phyloP scores from a whole-genome alignment of 2,113 vertebrate genomes.

The Cheilinus undulatus region DNA sequence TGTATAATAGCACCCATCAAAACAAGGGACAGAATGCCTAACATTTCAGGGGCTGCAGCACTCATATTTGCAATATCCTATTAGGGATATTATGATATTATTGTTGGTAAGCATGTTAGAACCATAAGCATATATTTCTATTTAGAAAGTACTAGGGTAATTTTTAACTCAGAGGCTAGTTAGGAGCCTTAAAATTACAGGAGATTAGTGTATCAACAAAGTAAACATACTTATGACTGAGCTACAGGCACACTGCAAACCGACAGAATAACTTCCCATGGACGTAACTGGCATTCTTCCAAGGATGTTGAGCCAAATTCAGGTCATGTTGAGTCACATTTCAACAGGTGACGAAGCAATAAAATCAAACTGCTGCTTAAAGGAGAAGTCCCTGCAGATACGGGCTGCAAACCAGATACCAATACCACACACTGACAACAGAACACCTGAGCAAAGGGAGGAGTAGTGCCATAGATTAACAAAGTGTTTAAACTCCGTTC shows the following conservation, averaged over 20 bases:
- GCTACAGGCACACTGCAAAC: not conserved
- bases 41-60: slow-evolving; percentile 9
- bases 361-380: not conserved
- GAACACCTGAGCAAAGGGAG: slow-evolving; percentile 17
- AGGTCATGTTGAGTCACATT: slow-evolving; percentile 30
- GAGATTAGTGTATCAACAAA: not conserved
- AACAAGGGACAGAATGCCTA: slow-evolving; percentile 15
- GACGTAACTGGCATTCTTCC: not conserved
- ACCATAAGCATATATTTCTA: rapidly evolving
- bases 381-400: not conserved
- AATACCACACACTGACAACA: slow-evolving; percentile 20
- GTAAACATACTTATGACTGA: not conserved
- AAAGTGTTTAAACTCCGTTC: not conserved
- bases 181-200: not conserved
- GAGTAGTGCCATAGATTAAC: not conserved
- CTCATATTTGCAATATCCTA: not conserved
- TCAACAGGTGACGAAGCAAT: slow-evolving; percentile 77
- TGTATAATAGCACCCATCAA: slow-evolving; percentile 42
- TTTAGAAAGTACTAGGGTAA: not conserved
- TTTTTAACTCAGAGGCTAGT: not conserved
- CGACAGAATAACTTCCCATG: not conserved
- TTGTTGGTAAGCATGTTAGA: not conserved
- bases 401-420: slow-evolving; percentile 16
- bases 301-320: not conserved
- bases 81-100: not conserved